Percentiles rank a stretch among this genome's conserved stretches.
Conservation (phyloP, 2,113 vertebrate species). For the Aleadryas rufinucha region DNA sequence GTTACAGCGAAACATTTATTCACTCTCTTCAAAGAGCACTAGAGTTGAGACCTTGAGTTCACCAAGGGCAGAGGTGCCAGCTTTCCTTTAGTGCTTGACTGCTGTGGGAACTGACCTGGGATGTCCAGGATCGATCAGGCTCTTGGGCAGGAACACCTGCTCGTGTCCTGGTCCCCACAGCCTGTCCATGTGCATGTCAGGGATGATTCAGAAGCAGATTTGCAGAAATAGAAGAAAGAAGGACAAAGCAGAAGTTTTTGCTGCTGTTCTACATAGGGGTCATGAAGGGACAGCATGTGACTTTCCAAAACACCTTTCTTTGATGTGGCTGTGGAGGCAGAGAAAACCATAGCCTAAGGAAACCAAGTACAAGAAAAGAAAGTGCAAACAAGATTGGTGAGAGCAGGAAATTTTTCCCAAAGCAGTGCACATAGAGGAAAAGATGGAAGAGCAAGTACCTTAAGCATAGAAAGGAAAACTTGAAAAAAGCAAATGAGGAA, state of each 20-base stretch:
- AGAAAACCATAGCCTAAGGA: background rate
- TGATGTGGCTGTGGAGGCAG: background rate
- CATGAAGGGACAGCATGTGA: background rate
- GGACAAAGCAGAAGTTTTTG: background rate
- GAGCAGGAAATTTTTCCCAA: background rate
- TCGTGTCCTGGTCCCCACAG: background rate
- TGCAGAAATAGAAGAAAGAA: background rate
- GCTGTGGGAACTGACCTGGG: background rate
- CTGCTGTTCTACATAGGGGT: background rate
- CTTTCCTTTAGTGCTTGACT: background rate
- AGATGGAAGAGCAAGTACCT: background rate
- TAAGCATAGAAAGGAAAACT: background rate
- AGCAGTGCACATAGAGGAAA: background rate
- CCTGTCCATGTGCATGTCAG: fast-evolving
- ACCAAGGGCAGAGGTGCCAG: background rate
- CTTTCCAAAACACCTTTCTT: background rate
- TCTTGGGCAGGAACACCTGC: background rate
- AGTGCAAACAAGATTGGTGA: fast-evolving
- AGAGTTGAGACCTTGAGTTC: background rate
- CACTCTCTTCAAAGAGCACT: background rate
- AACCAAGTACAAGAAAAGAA: background rate
- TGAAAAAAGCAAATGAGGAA: background rate
- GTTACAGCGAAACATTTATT: background rate
- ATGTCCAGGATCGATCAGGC: background rate
- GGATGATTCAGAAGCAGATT: background rate